Evolutionary conservation across 2,113 vertebrate species (phyloP).

Genomic region (Picathartes gymnocephalus): DNA sequence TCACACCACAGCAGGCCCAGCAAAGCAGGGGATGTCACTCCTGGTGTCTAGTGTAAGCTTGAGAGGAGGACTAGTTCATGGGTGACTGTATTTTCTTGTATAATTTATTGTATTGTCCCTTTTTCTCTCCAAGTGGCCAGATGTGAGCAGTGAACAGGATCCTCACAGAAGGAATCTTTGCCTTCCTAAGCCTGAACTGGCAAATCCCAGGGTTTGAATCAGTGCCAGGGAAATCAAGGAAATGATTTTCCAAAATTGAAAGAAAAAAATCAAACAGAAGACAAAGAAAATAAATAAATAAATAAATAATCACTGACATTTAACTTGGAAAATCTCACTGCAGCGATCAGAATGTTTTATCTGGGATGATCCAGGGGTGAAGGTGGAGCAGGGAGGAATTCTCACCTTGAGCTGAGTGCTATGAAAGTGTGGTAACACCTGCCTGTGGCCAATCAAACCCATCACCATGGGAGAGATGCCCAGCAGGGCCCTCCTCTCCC

Average conservation of each 20-base stretch:
- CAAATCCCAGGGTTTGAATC: neutral
- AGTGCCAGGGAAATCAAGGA: neutral
- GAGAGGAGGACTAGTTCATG: neutral
- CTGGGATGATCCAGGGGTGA: neutral
- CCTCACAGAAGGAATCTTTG: neutral
- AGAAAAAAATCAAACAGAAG: neutral
- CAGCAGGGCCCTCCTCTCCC: neutral
- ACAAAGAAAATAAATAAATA: neutral
- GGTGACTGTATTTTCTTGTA: neutral
- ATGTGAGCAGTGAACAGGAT: neutral
- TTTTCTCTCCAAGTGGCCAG: neutral
- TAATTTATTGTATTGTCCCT: neutral
- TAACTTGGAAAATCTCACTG: neutral
- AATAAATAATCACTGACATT: neutral
- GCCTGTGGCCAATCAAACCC: fast-evolving
- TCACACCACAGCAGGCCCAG: neutral
- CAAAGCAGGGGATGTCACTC: neutral
- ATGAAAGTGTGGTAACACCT: fast-evolving
- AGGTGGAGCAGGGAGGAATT: neutral
- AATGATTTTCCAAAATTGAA: neutral
- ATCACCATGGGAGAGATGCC: fast-evolving
- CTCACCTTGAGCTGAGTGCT: neutral
- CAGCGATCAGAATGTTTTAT: neutral
- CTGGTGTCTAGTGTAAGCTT: fast-evolving
- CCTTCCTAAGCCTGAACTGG: neutral